A percentile compares a stretch with the other conserved stretches of the same genome.
Conservation (phyloP, 2,113 vertebrate species). For the Ochotona princeps region DNA sequence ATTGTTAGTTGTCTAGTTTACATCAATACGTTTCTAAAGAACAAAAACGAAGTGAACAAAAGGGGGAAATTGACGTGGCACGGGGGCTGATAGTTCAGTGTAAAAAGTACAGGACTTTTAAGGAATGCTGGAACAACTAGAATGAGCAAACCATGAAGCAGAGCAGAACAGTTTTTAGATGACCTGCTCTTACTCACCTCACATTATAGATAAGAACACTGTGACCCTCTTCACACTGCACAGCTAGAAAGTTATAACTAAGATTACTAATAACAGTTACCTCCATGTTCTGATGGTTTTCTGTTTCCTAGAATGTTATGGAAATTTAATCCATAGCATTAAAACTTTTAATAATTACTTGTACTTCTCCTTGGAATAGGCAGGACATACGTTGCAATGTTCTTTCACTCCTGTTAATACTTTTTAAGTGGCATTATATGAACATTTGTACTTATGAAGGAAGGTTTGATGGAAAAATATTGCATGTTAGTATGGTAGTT, state of each 20-base stretch:
- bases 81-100: neutral
- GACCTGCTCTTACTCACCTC: neutral
- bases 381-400: neutral
- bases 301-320: neutral
- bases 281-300: neutral
- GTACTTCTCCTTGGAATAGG: slow-evolving; percentile 12
- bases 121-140: neutral
- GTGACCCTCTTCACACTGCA: neutral
- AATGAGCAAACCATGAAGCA: neutral
- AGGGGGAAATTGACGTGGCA: neutral
- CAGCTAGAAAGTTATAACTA: neutral
- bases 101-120: neutral
- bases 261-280: neutral
- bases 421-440: slow-evolving; percentile 1
- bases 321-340: slow-evolving; percentile 34
- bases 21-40: neutral
- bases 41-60: neutral
- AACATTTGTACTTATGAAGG: slow-evolving; percentile 34
- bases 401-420: neutral
- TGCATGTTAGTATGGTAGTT: neutral
- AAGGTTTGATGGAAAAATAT: neutral
- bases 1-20: neutral
- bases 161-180: neutral
- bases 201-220: neutral
- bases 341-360: slow-evolving; percentile 44